Percentiles rank a stretch among this genome's conserved stretches.
phyloP scores from a whole-genome alignment of 2,888 invertebrate genomes.

The Hemistola chrysoprasaria region DNA sequence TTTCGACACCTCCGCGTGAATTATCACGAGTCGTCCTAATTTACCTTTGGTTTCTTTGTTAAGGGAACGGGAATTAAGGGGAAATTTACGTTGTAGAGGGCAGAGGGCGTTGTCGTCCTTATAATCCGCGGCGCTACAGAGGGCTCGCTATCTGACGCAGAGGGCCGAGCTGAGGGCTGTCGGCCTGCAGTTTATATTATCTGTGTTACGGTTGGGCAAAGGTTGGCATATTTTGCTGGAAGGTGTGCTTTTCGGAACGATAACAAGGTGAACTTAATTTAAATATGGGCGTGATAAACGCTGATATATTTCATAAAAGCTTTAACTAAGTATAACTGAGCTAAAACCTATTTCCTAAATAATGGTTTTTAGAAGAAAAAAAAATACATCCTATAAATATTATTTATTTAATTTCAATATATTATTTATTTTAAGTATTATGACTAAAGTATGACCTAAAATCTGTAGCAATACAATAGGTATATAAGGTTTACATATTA shows the following conservation, averaged over 20 bases:
- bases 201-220: slow-evolving; percentile 13
- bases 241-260: slow-evolving; percentile 15
- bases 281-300: slow-evolving; percentile 5
- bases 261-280: slow-evolving; percentile 7
- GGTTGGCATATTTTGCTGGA: slow-evolving; percentile 22
- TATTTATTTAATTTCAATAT: too few relatives aligned
- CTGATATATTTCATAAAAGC: too few relatives aligned
- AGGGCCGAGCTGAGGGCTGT: too few relatives aligned
- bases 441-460: too few relatives aligned
- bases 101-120: slow-evolving; percentile 11
- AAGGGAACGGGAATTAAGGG: slow-evolving; percentile 9
- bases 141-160: slow-evolving; percentile 20
- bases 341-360: too few relatives aligned
- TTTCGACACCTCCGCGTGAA: slow-evolving; percentile 20
- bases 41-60: slow-evolving; percentile 18
- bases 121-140: slow-evolving; percentile 18
- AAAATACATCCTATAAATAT: too few relatives aligned
- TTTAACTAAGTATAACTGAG: too few relatives aligned
- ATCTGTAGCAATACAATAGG: too few relatives aligned
- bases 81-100: slow-evolving; percentile 23
- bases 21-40: slow-evolving; percentile 18
- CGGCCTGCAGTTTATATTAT: slow-evolving; percentile 24
- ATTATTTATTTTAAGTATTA: too few relatives aligned
- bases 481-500: too few relatives aligned
- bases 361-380: too few relatives aligned